Evolutionary conservation across 53 echinoderm and acorn worm species (phyloP).

Genomic region (Mesocentrotus franciscanus): DNA sequence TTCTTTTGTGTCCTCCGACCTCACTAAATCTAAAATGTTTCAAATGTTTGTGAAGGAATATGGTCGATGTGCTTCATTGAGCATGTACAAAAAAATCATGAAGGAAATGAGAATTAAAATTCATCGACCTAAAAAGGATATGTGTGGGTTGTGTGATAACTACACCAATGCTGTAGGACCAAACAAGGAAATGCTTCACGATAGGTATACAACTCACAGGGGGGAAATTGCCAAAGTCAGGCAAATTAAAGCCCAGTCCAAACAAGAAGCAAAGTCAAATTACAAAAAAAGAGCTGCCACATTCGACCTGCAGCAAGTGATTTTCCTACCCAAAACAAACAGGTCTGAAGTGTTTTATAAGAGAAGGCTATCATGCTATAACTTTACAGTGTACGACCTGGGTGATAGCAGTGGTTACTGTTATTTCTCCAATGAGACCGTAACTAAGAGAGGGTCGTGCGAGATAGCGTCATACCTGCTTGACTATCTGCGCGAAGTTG

Average conservation of each 20-base stretch:
- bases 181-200: too few species aligned
- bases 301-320: conserved; percentile 74
- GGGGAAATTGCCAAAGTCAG: too few species aligned
- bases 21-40: background rate
- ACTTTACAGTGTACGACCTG: conserved; percentile 76
- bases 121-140: conserved; percentile 4
- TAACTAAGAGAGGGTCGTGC: conserved; percentile 69
- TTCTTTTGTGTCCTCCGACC: background rate
- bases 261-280: too few species aligned
- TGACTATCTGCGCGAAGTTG: conserved; percentile 54
- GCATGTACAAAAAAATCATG: background rate
- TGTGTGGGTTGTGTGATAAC: conserved; percentile 35
- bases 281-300: background rate
- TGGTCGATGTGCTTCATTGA: background rate
- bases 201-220: too few species aligned
- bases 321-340: conserved; percentile 65
- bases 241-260: too few species aligned
- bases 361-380: conserved; percentile 72
- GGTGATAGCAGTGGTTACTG: conserved; percentile 60
- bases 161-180: too few species aligned
- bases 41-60: background rate
- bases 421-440: conserved; percentile 71
- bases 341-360: conserved; percentile 73
- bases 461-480: conserved; percentile 71
- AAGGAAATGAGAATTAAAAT: background rate